phyloP scores from a whole-genome alignment of 2,797 vertebrate genomes.

The Oreochromis mossambicus region DNA sequence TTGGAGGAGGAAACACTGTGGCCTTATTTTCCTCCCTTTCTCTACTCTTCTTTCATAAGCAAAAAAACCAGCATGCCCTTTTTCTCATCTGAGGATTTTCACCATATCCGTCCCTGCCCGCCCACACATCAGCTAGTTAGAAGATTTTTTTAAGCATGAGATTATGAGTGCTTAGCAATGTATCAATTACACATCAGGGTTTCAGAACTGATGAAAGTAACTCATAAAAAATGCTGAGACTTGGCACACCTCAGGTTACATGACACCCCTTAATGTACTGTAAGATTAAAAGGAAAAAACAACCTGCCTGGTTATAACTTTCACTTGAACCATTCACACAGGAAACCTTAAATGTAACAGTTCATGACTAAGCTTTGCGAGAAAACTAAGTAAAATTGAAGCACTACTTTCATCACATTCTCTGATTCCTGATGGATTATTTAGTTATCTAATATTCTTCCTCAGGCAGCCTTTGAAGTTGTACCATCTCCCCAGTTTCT shows the following conservation, averaged over 20 bases:
- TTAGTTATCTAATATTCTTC: constrained; percentile 44
- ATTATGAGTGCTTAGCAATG: constrained; percentile 24
- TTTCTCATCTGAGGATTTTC: background rate
- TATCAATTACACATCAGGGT: background rate
- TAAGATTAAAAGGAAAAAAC: background rate
- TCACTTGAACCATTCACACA: constrained; percentile 31
- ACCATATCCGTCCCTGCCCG: background rate
- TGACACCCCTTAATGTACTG: constrained; percentile 27
- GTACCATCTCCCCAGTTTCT: background rate
- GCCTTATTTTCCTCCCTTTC: constrained; percentile 21
- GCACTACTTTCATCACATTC: constrained; percentile 57
- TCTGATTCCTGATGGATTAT: constrained; percentile 60
- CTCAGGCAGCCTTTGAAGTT: constrained; percentile 46
- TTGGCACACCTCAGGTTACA: constrained; percentile 41
- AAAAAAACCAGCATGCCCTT: background rate
- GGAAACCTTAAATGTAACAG: constrained; percentile 27
- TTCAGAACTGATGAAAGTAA: background rate
- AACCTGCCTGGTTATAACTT: constrained; percentile 52
- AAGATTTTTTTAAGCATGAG: background rate
- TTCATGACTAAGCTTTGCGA: constrained; percentile 25
- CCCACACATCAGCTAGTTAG: constrained; percentile 19
- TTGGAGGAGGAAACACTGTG: constrained; percentile 47
- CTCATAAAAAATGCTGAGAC: background rate
- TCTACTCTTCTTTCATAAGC: constrained; percentile 1
- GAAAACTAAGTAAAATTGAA: constrained; percentile 35